A percentile compares a stretch with the other conserved stretches of the same genome.
These are phyloP conservation scores for Muscina levida DNA, from an alignment of 2,888 invertebrate genomes.

Conservation along the genomic window DNA sequence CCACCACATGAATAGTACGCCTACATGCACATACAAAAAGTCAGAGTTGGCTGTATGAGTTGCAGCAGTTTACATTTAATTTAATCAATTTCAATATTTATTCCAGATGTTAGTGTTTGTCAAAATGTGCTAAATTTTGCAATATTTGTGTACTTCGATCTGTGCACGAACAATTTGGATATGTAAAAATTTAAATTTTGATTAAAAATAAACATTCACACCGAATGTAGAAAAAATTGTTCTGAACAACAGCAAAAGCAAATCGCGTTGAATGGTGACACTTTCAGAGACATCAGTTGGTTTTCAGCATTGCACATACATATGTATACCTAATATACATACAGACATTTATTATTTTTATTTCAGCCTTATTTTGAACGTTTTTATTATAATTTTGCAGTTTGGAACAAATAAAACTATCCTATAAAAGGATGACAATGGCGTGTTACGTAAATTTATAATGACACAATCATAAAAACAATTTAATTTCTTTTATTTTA, in stretches of 20 bases:
- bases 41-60: background rate
- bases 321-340: background rate
- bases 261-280: conserved; percentile 56
- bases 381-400: background rate
- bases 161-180: conserved; percentile 31
- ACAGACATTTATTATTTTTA: background rate
- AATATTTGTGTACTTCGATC: conserved; percentile 55
- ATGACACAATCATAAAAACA: too few species aligned
- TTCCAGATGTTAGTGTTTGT: conserved; percentile 42
- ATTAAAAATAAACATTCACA: conserved; percentile 61
- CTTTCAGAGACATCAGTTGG: conserved; percentile 46
- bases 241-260: conserved; percentile 33
- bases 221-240: background rate
- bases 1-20: too few species aligned
- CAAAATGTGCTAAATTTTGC: conserved; percentile 46
- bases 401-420: too few species aligned
- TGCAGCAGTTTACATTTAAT: conserved; percentile 29
- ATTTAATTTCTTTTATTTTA: too few species aligned
- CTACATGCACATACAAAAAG: background rate
- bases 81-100: conserved; percentile 53
- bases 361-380: background rate
- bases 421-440: too few species aligned
- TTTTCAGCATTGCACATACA: conserved; percentile 8
- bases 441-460: too few species aligned
- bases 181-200: conserved; percentile 56